Base-by-base conservation (phyloP, 1,140 invertebrate species). In the Conopomorpha cramerella region DNA sequence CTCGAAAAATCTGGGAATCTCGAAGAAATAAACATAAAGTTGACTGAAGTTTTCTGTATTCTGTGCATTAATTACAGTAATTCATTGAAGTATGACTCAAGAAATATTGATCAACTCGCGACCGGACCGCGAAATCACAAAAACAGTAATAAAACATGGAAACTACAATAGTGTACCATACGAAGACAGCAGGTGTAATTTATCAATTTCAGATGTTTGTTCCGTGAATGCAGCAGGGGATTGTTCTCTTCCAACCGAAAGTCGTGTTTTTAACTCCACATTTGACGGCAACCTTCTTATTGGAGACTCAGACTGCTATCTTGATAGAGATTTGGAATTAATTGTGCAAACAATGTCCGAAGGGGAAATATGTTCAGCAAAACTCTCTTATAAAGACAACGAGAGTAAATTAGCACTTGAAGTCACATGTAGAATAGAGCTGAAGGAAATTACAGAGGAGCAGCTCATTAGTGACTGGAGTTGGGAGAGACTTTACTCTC, bases 271-370 rank as follows among this genome's bases (percentile, higher is more conserved):
- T 27, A 55, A 55, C 27, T 34, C 41, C 7, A 36, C 36, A 0
- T 76, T 76, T 27, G 53, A 71, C 30, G 71, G 71, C 0, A 67
- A 55, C 16, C 41, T 76, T n/a, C 45, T 71, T 3, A 76, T 76
- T 12, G 71, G 71, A 0, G 65, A 71, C 31, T 50, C 34, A 11
- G 64, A 72, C 18, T 50, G 34, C 19, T 76, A 59, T 33, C 49
- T 76, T 11, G 70, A 74, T 28, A 57, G 50, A 42, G 70, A 74
- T 39, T 39, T 76, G 7, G 71, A 76, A 30, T 43, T 68, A 14
- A 45, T 67, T 7, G 35, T 72, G 13, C 65, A 72, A 36, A 59
- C 57, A 27, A 76, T 76, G 71, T 71, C 67, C 29, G 41, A 46
- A 15, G 62, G 64, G 1, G 71, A 76, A 32, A 43, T 41, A 2